Conservation (phyloP, 2,888 invertebrate genomes). For the Aethes cnicana region DNA sequence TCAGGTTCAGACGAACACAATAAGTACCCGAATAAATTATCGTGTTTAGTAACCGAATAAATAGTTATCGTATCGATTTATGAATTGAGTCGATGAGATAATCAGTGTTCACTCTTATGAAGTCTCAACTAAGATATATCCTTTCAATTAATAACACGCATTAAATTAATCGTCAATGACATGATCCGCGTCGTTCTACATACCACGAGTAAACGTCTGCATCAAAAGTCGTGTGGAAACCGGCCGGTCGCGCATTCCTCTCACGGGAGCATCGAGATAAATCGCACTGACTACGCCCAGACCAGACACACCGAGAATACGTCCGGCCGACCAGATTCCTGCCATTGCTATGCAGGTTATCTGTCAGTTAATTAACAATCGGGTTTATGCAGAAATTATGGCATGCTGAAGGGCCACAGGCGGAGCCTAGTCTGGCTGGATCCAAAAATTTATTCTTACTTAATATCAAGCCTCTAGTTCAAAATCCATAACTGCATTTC, state of each 20-base stretch:
- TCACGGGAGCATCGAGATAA: slow-evolving; percentile 20
- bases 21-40: too few species aligned
- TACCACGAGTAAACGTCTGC: not conserved
- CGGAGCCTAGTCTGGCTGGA: too few species aligned
- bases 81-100: too few species aligned
- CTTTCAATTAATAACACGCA: too few species aligned
- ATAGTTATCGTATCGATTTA: too few species aligned
- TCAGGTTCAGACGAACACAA: too few species aligned
- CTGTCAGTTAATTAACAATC: slow-evolving; percentile 14
- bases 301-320: slow-evolving; percentile 16
- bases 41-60: too few species aligned
- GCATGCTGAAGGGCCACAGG: too few species aligned
- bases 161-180: not conserved
- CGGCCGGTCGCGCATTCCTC: slow-evolving; percentile 21
- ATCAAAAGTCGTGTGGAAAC: not conserved
- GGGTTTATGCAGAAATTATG: not conserved
- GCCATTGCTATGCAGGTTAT: slow-evolving; percentile 25
- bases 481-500: not conserved
- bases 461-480: too few species aligned
- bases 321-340: slow-evolving; percentile 28
- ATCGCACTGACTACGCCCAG: slow-evolving; percentile 22
- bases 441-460: too few species aligned
- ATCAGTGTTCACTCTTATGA: too few species aligned
- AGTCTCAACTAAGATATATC: too few species aligned
- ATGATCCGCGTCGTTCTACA: not conserved